A percentile compares a stretch with the other conserved stretches of the same genome.
These are phyloP conservation scores for Pterois miles DNA, from an alignment of 2,797 vertebrate genomes.

Conservation along the genomic window DNA sequence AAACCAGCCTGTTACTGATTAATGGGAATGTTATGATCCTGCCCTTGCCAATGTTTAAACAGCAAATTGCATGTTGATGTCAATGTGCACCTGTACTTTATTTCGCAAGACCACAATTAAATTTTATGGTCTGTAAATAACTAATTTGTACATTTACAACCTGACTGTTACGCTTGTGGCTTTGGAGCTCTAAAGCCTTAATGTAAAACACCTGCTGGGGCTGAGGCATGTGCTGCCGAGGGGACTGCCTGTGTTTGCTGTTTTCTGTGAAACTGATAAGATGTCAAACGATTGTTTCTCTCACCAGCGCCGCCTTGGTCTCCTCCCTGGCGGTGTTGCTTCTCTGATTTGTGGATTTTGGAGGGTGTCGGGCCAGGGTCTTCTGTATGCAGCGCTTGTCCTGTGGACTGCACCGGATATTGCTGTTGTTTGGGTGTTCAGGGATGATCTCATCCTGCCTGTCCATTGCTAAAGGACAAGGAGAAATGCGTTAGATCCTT, in stretches of 20 bases:
- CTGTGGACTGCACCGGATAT: slow-evolving; percentile 90
- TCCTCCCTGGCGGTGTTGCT: slow-evolving; percentile 78
- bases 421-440: slow-evolving; percentile 91
- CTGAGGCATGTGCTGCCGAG: not conserved
- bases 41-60: slow-evolving; percentile 24
- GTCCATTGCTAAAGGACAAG: slow-evolving; percentile 74
- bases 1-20: slow-evolving; percentile 41
- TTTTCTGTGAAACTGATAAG: slow-evolving; percentile 38
- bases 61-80: slow-evolving; percentile 50
- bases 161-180: slow-evolving; percentile 39
- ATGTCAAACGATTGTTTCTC: slow-evolving; percentile 27
- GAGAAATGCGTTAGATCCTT: slow-evolving; percentile 9
- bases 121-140: slow-evolving; percentile 64
- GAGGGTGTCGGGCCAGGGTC: slow-evolving; percentile 82
- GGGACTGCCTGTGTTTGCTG: not conserved
- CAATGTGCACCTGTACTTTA: slow-evolving; percentile 48
- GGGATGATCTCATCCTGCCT: slow-evolving; percentile 83
- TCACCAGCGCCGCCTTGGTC: slow-evolving; percentile 86
- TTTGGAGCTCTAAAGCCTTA: slow-evolving; percentile 49
- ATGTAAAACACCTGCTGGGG: slow-evolving; percentile 63
- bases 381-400: slow-evolving; percentile 94
- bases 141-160: slow-evolving; percentile 63
- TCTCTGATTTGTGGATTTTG: slow-evolving; percentile 85
- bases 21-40: slow-evolving; percentile 8
- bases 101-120: slow-evolving; percentile 57